These are phyloP conservation scores for Oenanthe melanoleuca DNA, from an alignment of 2,113 vertebrate species.

Conservation along the genomic window DNA sequence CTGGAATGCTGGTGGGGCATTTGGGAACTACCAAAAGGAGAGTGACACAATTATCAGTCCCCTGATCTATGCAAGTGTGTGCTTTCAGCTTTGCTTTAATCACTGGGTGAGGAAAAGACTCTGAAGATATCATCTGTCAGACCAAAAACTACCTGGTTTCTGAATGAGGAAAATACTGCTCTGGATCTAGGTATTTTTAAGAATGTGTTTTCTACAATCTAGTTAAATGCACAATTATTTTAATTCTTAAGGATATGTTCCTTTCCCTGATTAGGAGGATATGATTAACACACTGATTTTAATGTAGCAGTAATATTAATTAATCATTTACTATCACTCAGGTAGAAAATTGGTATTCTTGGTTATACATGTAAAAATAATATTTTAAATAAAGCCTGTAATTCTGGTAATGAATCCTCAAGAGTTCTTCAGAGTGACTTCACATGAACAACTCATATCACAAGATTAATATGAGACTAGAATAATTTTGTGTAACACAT, in stretches of 20 bases:
- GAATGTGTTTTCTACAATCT: neutral
- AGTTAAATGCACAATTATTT: neutral
- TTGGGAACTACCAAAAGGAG: neutral
- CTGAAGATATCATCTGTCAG: neutral
- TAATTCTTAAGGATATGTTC: neutral
- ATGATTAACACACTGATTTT: neutral
- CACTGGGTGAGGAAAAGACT: neutral
- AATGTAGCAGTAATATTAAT: neutral
- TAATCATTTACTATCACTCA: neutral
- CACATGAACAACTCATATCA: neutral
- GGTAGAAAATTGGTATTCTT: neutral
- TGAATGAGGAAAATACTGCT: neutral
- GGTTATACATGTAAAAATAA: neutral
- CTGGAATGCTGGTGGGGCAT: neutral
- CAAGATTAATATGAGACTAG: neutral
- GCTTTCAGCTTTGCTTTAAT: neutral
- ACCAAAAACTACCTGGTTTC: neutral
- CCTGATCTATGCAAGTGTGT: neutral
- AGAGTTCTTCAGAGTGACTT: neutral
- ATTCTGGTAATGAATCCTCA: neutral
- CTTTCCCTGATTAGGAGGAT: neutral
- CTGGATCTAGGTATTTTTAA: neutral
- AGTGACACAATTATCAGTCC: neutral
- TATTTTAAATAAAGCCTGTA: neutral
- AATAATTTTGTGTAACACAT: neutral